Evolutionary conservation across 1,140 invertebrate genomes (phyloP), one percentile per base, ranked within the genome.

Genomic region (Scaptodrosophila lebanonensis): DNA sequence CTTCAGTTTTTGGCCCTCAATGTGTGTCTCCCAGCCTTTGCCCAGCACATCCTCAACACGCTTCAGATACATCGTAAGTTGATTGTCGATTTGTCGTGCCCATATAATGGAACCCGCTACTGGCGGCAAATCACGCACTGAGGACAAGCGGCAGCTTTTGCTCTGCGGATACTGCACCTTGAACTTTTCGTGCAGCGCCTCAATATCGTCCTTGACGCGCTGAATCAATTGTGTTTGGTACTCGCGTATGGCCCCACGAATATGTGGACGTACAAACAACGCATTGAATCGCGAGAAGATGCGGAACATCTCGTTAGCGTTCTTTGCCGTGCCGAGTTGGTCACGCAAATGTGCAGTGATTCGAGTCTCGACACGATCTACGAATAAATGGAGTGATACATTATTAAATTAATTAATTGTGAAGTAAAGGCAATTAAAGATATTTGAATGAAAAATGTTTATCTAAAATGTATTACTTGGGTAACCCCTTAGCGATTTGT

Each of bases 171-270:
- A 98, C 88, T 97, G 95, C 87, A 96, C 95, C 91, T 99, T 99
- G 83, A 99, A 99, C 87, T 98, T 99, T 86, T 99, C 97, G 88
- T 99, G 98, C 4, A 99, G 88, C 1, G 95, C 92, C 87, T 99
- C 97, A 82, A 99, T 99, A 83, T 99, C 98, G 85, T 99, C 98
- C 87, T 99, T 99, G 5, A 99, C 98, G 58, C 97, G 91, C 86
- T 99, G 97, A 85, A 99, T 99, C 18, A 99, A 90, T 87, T 99
- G 97, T 0, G 98, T 99, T 88, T 99, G 98, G 88, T 99, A 99
- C 89, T 99, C 98, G 27, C 98, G 89, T 66, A 99, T 99, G 17
- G 98, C 98, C 12, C 98, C 98, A 53, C 97, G 91, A 82, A 99
- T 99, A 87, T 99, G 98, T 3, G 98, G 98, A 9, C 98, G 91